Evolutionary conservation across 2,113 vertebrate genomes (phyloP).

Genomic region (Microtus pennsylvanicus): DNA sequence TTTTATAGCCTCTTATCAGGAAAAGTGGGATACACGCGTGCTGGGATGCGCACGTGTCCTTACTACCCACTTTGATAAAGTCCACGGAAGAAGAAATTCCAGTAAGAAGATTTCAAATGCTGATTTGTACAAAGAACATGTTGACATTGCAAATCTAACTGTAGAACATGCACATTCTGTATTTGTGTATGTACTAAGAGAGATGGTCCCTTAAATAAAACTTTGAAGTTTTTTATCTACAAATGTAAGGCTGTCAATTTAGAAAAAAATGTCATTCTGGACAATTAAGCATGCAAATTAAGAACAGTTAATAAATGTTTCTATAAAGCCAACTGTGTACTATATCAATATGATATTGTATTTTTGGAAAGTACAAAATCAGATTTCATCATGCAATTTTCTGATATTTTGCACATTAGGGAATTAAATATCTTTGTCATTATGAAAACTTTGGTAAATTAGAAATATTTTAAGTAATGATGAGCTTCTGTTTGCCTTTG

Average conservation of each 20-base stretch:
- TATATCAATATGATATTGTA: neutral
- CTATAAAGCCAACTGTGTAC: neutral
- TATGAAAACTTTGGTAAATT: neutral
- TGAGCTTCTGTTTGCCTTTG: neutral
- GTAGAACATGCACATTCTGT: neutral
- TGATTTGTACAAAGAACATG: conserved; percentile 40
- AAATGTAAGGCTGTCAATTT: neutral
- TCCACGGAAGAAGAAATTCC: neutral
- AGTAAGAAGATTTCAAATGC: neutral
- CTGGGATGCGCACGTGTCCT: neutral
- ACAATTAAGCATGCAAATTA: neutral
- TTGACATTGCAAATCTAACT: conserved; percentile 16
- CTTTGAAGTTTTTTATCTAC: neutral
- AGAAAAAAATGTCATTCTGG: neutral
- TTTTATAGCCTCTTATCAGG: conserved; percentile 7
- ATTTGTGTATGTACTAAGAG: neutral
- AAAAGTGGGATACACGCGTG: neutral
- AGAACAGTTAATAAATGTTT: neutral
- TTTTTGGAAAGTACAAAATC: neutral
- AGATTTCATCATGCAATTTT: neutral
- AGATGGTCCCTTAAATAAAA: neutral
- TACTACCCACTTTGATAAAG: neutral
- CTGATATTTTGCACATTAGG: neutral
- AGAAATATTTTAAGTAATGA: neutral
- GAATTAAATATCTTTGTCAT: conserved; percentile 11